Conservation (phyloP, 1,140 invertebrate species). For the Drosophila erecta region DNA sequence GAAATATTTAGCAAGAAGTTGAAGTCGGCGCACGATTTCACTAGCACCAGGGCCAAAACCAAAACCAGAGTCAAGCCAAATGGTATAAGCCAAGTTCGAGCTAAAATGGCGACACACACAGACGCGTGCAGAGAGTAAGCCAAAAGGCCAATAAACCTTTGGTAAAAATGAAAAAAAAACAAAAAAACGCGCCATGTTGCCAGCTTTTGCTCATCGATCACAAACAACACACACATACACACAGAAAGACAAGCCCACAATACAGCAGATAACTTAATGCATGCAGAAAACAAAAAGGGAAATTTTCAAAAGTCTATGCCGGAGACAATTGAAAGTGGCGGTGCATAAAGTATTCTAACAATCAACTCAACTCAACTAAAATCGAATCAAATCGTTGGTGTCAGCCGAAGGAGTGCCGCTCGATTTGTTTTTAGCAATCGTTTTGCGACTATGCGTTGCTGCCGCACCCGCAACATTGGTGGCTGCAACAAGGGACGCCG, state of each 20-base stretch:
- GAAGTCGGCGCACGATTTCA: slow-evolving; percentile 66
- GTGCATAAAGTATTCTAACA: slow-evolving; percentile 67
- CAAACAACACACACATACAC: slow-evolving; percentile 15
- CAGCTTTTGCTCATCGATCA: slow-evolving; percentile 71
- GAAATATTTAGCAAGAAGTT: slow-evolving; percentile 76
- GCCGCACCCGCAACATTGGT: slow-evolving; percentile 57
- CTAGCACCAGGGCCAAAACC: slow-evolving; percentile 59
- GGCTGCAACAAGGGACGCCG: slow-evolving; percentile 1
- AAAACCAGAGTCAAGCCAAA: slow-evolving; percentile 34
- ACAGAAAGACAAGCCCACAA: slow-evolving; percentile 18
- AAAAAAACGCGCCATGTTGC: slow-evolving; percentile 59
- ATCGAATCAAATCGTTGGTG: slow-evolving; percentile 6
- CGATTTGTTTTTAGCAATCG: slow-evolving; percentile 35
- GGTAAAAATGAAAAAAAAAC: slow-evolving; percentile 8
- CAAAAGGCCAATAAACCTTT: slow-evolving; percentile 82
- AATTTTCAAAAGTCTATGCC: slow-evolving; percentile 54
- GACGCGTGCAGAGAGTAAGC: slow-evolving; percentile 49
- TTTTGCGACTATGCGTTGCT: slow-evolving; percentile 39
- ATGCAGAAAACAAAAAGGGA: slow-evolving; percentile 58
- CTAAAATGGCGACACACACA: slow-evolving; percentile 65
- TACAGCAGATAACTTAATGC: slow-evolving; percentile 25
- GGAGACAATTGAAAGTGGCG: slow-evolving; percentile 72
- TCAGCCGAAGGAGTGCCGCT: slow-evolving; percentile 55
- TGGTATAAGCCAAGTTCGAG: slow-evolving; percentile 53
- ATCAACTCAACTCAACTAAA: slow-evolving; percentile 15